Percentiles rank a stretch among this genome's conserved stretches.
phyloP scores from a whole-genome alignment of 2,888 invertebrate species.

The Drosophila kambysellisi region DNA sequence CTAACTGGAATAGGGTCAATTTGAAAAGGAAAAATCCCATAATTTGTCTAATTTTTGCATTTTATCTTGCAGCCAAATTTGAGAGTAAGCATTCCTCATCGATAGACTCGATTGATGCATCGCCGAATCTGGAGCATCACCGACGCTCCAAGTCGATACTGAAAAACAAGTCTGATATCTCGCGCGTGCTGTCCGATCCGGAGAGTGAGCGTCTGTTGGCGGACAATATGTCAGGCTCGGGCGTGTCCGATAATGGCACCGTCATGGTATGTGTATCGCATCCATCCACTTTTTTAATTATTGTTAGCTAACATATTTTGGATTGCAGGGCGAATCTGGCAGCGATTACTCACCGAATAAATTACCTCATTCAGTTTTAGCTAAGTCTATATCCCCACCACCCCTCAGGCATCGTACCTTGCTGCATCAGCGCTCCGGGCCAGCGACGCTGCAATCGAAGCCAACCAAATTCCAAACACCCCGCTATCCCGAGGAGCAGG shows the following conservation, averaged over 20 bases:
- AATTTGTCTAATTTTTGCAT: slow-evolving; percentile 15
- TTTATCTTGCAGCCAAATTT: slow-evolving; percentile 82
- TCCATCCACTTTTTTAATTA: neutral
- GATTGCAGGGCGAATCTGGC: slow-evolving; percentile 87
- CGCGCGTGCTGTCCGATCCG: slow-evolving; percentile 87
- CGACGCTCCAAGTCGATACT: slow-evolving; percentile 91
- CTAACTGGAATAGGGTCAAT: neutral
- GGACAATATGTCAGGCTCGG: slow-evolving; percentile 87
- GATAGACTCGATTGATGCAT: slow-evolving; percentile 89
- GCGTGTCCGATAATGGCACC: slow-evolving; percentile 87
- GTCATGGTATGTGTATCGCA: slow-evolving; percentile 79
- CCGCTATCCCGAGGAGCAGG: slow-evolving; percentile 85
- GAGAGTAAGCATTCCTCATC: slow-evolving; percentile 89
- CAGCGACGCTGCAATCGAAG: slow-evolving; percentile 84
- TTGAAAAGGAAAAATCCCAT: neutral
- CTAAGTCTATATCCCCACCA: slow-evolving; percentile 85
- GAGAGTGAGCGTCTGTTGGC: slow-evolving; percentile 91
- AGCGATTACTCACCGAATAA: slow-evolving; percentile 88
- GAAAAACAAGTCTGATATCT: slow-evolving; percentile 90
- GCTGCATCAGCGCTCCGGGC: slow-evolving; percentile 85
- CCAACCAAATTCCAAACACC: slow-evolving; percentile 85
- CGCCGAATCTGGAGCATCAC: slow-evolving; percentile 88
- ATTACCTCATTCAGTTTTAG: slow-evolving; percentile 85
- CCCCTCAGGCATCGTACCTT: slow-evolving; percentile 85
- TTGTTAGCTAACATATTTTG: neutral